Percentiles rank a stretch among this genome's conserved stretches.
These are phyloP conservation scores for Drosophila serrata DNA, from an alignment of 1,140 invertebrate species.

Conservation along the genomic window DNA sequence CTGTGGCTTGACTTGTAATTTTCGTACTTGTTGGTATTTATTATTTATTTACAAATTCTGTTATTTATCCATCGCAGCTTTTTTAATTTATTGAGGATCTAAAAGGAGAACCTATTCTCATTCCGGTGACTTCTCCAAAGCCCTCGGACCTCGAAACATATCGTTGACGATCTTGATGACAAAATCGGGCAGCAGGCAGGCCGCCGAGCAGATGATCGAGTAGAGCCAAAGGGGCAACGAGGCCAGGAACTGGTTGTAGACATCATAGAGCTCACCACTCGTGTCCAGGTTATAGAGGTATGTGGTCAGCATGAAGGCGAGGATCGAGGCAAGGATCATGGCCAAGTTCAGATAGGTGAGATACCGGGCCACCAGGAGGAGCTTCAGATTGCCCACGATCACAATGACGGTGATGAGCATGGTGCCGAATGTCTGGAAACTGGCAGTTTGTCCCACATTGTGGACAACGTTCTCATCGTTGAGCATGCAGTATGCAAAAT, in stretches of 20 bases:
- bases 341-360: constrained; percentile 87
- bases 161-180: constrained; percentile 53
- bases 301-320: constrained; percentile 87
- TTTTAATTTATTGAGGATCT: neutral
- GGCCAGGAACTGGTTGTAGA: constrained; percentile 87
- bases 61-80: neutral
- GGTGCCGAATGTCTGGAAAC: constrained; percentile 86
- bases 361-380: constrained; percentile 88
- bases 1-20: neutral
- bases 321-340: constrained; percentile 87
- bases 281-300: constrained; percentile 87
- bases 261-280: constrained; percentile 87
- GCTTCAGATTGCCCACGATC: constrained; percentile 86
- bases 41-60: neutral
- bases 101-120: neutral
- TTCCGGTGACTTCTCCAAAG: neutral
- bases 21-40: neutral
- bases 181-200: constrained; percentile 88
- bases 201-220: constrained; percentile 86
- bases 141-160: constrained; percentile 26
- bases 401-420: constrained; percentile 86
- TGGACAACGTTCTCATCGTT: constrained; percentile 80
- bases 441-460: constrained; percentile 83
- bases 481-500: constrained; percentile 83
- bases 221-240: constrained; percentile 88